Percentiles rank a stretch among this genome's conserved stretches.
These are phyloP conservation scores for Artibeus jamaicensis DNA, from an alignment of 2,797 vertebrate genomes.

Conservation along the genomic window DNA sequence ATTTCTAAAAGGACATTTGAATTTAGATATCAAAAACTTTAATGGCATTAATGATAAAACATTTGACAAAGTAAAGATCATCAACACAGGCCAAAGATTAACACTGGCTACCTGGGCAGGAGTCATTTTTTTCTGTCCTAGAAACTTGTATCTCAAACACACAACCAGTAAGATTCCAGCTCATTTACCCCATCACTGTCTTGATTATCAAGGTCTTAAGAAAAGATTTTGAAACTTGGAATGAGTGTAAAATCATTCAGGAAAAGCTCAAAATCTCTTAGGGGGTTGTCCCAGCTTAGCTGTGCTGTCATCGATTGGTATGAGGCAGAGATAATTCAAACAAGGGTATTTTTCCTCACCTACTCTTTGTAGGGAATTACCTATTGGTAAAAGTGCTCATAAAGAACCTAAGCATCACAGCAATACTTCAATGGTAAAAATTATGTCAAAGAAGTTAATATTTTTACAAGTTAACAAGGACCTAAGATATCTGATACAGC, in stretches of 20 bases:
- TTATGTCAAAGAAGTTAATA: not conserved
- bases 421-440: not conserved
- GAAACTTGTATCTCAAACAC: not conserved
- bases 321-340: not conserved
- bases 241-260: not conserved
- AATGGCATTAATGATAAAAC: not conserved
- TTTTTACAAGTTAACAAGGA: not conserved
- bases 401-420: not conserved
- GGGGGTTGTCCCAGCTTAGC: not conserved
- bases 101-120: not conserved
- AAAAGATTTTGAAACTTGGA: not conserved
- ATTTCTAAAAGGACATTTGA: constrained; percentile 4
- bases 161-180: not conserved
- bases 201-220: not conserved
- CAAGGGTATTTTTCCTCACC: constrained; percentile 5
- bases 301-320: not conserved
- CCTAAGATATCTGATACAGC: not conserved
- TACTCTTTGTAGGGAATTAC: not conserved
- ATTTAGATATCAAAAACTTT: constrained; percentile 13
- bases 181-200: not conserved
- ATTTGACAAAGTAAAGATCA: not conserved
- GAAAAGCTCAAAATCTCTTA: not conserved
- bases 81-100: not conserved
- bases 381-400: not conserved
- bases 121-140: not conserved